These are phyloP conservation scores for Monoplex corrugatus DNA, from an alignment of 2,888 invertebrate genomes.

Conservation along the genomic window DNA sequence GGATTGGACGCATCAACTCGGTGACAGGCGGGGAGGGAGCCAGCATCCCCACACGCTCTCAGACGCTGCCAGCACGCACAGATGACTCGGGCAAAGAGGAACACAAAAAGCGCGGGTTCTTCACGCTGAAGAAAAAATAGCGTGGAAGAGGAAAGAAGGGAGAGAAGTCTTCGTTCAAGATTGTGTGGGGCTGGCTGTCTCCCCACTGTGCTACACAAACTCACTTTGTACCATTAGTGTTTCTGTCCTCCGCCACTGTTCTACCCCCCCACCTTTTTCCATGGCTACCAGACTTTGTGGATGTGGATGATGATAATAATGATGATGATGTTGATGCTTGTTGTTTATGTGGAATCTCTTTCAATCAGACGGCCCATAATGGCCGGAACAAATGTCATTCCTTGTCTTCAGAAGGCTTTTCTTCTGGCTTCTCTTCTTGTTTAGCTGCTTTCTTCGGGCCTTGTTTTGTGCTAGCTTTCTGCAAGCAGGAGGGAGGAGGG, in stretches of 20 bases:
- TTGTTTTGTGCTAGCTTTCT: not conserved
- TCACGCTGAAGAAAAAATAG: constrained; percentile 97
- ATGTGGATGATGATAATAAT: not conserved
- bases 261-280: constrained; percentile 33
- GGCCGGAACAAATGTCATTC: constrained; percentile 46
- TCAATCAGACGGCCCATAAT: constrained; percentile 19
- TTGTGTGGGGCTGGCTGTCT: not conserved
- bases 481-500: not conserved
- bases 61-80: constrained; percentile 92
- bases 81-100: constrained; percentile 88
- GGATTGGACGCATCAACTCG: constrained; percentile 92
- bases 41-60: constrained; percentile 87
- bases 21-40: constrained; percentile 85
- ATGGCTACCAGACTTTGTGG: not conserved
- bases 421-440: not conserved
- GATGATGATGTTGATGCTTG: constrained; percentile 21
- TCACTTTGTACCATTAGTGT: constrained; percentile 29
- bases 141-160: not conserved
- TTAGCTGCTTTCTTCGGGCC: not conserved
- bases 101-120: constrained; percentile 97
- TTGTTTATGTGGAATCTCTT: constrained; percentile 45
- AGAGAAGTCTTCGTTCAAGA: not conserved
- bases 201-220: constrained; percentile 36
- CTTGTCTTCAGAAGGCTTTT: constrained; percentile 36
- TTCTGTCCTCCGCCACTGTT: not conserved